Conservation (phyloP, 2,888 invertebrate genomes). For the Chymomyza fuscimana region DNA sequence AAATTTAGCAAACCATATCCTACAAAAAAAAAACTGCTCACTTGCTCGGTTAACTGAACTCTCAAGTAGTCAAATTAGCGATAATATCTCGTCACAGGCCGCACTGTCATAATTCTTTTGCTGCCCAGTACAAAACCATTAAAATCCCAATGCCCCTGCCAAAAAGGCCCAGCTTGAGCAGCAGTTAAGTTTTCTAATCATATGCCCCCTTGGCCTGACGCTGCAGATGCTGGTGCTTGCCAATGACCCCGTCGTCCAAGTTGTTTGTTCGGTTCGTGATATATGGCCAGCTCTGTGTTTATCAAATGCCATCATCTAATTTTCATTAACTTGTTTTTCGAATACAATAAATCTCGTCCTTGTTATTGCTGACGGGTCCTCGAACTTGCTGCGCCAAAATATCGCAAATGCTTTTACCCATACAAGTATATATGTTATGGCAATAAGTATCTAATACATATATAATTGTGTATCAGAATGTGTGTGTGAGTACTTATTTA, state of each 20-base stretch:
- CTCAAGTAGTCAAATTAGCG: slow-evolving; percentile 69
- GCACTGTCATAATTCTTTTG: slow-evolving; percentile 71
- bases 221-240: slow-evolving; percentile 3
- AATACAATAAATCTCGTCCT: slow-evolving; percentile 57
- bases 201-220: neutral
- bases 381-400: slow-evolving; percentile 29
- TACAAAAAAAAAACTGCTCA: neutral
- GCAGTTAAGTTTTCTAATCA: slow-evolving; percentile 8
- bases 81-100: slow-evolving; percentile 59
- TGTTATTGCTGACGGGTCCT: slow-evolving; percentile 22
- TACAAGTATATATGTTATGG: neutral
- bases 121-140: slow-evolving; percentile 59
- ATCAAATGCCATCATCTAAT: slow-evolving; percentile 71
- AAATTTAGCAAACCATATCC: neutral
- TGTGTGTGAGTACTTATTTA: slow-evolving; percentile 23
- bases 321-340: slow-evolving; percentile 69
- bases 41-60: slow-evolving; percentile 67
- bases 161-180: neutral
- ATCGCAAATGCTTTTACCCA: slow-evolving; percentile 9
- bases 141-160: slow-evolving; percentile 51
- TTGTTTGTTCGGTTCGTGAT: slow-evolving; percentile 40
- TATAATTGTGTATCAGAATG: neutral
- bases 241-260: slow-evolving; percentile 3
- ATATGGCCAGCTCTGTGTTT: slow-evolving; percentile 60
- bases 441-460: neutral